A percentile compares a stretch with the other conserved stretches of the same genome.
These are phyloP conservation scores for Sardinella longiceps DNA, from an alignment of 2,797 vertebrate genomes.

Conservation along the genomic window DNA sequence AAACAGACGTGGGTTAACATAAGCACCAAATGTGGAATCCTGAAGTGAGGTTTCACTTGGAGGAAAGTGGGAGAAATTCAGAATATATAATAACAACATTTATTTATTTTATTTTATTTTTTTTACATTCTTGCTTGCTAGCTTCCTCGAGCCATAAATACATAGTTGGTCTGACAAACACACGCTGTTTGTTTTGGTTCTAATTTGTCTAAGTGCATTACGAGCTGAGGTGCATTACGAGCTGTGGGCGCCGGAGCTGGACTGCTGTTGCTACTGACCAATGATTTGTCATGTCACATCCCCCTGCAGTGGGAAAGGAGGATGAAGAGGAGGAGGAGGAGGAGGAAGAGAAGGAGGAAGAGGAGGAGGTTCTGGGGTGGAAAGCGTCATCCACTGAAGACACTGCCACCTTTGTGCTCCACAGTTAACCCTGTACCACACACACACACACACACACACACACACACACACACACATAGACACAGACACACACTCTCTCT, in stretches of 20 bases:
- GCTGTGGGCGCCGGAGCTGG: background rate
- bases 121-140: background rate
- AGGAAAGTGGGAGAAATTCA: background rate
- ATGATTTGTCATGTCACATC: background rate
- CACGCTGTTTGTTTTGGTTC: conserved; percentile 38
- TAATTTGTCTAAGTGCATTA: conserved; percentile 16
- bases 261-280: background rate
- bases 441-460: conserved; percentile 20
- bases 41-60: background rate
- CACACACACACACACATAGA: background rate
- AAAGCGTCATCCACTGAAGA: conserved; percentile 51
- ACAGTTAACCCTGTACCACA: background rate
- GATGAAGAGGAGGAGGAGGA: background rate
- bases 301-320: background rate
- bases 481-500: conserved; percentile 23
- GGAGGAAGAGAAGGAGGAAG: background rate
- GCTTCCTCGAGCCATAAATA: background rate
- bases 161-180: background rate
- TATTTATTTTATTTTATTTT: background rate
- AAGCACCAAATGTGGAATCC: background rate
- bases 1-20: background rate
- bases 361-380: background rate
- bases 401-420: conserved; percentile 65
- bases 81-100: background rate
- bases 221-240: background rate